phyloP scores from a whole-genome alignment of 2,888 invertebrate species.

The Catocala nupta region DNA sequence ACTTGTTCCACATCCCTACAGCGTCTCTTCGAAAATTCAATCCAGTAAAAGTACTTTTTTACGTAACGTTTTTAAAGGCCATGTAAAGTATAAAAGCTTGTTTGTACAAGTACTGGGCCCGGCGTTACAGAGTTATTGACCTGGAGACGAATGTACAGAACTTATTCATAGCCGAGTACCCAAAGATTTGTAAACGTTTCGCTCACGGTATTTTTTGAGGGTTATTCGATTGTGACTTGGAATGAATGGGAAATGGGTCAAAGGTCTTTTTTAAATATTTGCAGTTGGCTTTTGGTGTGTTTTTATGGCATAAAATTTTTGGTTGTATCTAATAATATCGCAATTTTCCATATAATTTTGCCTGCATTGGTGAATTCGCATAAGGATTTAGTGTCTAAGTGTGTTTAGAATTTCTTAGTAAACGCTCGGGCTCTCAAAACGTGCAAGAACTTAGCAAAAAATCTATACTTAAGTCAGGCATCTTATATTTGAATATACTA shows the following conservation, averaged over 20 bases:
- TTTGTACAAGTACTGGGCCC: constrained; percentile 26
- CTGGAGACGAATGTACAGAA: constrained; percentile 21
- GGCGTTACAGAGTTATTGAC: constrained; percentile 34
- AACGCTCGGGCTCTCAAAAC: no score
- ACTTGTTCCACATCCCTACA: constrained; percentile 26
- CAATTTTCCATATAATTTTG: no score
- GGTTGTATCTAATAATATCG: no score
- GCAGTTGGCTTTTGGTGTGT: constrained; percentile 3
- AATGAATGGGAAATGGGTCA: constrained; percentile 16
- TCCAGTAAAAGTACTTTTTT: constrained; percentile 58
- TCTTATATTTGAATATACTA: no score
- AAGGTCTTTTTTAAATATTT: constrained; percentile 17
- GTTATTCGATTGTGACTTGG: constrained; percentile 19
- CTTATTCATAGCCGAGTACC: constrained; percentile 7
- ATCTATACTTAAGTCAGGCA: no score
- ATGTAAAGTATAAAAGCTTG: constrained; percentile 37
- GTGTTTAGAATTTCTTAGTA: no score
- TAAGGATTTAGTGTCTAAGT: no score
- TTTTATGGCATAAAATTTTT: background rate
- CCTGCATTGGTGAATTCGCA: no score
- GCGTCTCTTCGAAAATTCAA: constrained; percentile 56
- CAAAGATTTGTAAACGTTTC: constrained; percentile 22
- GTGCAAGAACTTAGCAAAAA: no score
- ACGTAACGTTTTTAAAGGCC: constrained; percentile 36
- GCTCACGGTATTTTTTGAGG: constrained; percentile 15